Percentiles rank a stretch among this genome's conserved stretches.
phyloP scores from a whole-genome alignment of 2,797 vertebrate genomes.

The Melopsittacus undulatus region DNA sequence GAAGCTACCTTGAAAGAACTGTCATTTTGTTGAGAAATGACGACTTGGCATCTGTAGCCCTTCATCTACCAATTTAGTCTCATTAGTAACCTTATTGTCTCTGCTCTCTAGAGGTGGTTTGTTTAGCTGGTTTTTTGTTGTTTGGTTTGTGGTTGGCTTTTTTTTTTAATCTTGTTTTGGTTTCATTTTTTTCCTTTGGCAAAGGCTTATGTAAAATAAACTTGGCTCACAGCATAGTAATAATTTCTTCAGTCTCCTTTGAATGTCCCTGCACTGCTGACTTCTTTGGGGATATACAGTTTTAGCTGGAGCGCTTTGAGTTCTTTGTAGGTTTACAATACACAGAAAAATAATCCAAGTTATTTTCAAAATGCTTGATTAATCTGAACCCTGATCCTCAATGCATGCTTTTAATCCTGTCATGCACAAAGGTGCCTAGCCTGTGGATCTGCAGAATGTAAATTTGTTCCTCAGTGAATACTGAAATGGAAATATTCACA shows the following conservation, averaged over 20 bases:
- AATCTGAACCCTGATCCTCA: background rate
- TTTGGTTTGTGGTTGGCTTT: background rate
- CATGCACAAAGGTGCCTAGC: background rate
- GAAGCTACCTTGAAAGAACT: slow-evolving; percentile 37
- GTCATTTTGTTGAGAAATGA: slow-evolving; percentile 5
- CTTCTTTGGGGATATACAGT: background rate
- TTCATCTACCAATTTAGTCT: slow-evolving; percentile 8
- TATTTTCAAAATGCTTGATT: background rate
- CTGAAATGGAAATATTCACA: background rate
- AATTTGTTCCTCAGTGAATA: background rate
- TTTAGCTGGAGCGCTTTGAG: background rate
- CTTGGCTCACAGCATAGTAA: background rate
- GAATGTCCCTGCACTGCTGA: background rate
- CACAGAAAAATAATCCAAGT: background rate
- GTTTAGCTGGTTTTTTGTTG: background rate
- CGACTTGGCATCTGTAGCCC: background rate
- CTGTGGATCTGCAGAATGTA: background rate
- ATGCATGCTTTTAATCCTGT: background rate
- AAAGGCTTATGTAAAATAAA: background rate
- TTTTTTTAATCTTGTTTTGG: background rate
- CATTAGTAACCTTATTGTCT: slow-evolving; percentile 26
- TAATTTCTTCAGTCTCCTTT: background rate
- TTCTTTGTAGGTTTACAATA: background rate
- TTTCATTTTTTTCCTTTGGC: background rate
- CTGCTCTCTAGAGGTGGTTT: background rate